These are phyloP conservation scores for Brachionus angularis DNA, from an alignment of 1,140 invertebrate genomes.

Conservation along the genomic window DNA sequence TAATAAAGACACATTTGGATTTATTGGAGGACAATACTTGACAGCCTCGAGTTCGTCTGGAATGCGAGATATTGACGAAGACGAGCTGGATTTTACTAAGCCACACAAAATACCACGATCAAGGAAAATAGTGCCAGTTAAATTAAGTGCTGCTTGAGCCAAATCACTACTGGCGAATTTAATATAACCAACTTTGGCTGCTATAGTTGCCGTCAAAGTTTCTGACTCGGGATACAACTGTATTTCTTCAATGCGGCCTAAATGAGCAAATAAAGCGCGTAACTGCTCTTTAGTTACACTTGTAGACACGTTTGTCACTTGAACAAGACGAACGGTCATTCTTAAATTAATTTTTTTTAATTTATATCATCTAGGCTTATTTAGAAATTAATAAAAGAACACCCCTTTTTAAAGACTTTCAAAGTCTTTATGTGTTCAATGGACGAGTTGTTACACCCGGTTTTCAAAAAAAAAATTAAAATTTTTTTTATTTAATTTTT, in stretches of 20 bases:
- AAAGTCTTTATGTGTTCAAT: no score
- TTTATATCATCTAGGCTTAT: no score
- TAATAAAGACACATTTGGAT: slow-evolving; percentile 22
- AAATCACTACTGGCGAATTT: slow-evolving; percentile 25
- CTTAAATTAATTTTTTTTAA: background rate
- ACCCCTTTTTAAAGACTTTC: background rate
- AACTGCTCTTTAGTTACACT: slow-evolving; percentile 30
- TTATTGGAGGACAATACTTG: slow-evolving; percentile 31
- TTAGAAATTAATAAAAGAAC: no score
- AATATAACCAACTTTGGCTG: slow-evolving; percentile 41
- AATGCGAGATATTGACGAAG: slow-evolving; percentile 5
- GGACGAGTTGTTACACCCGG: slow-evolving; percentile 32
- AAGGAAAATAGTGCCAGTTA: slow-evolving; percentile 42
- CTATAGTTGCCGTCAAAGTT: background rate
- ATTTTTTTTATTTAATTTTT: background rate
- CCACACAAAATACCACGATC: slow-evolving; percentile 14
- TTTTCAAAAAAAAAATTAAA: background rate
- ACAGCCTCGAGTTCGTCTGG: slow-evolving; percentile 42
- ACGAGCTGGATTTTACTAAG: background rate
- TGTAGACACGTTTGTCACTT: slow-evolving; percentile 42
- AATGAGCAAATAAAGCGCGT: slow-evolving; percentile 26
- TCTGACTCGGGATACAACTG: slow-evolving; percentile 41
- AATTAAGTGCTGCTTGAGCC: slow-evolving; percentile 30
- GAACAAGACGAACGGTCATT: slow-evolving; percentile 33
- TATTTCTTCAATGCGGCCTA: slow-evolving; percentile 39